A percentile compares a stretch with the other conserved stretches of the same genome.
phyloP scores from a whole-genome alignment of 2,888 invertebrate species.

The Byasa hedistus region DNA sequence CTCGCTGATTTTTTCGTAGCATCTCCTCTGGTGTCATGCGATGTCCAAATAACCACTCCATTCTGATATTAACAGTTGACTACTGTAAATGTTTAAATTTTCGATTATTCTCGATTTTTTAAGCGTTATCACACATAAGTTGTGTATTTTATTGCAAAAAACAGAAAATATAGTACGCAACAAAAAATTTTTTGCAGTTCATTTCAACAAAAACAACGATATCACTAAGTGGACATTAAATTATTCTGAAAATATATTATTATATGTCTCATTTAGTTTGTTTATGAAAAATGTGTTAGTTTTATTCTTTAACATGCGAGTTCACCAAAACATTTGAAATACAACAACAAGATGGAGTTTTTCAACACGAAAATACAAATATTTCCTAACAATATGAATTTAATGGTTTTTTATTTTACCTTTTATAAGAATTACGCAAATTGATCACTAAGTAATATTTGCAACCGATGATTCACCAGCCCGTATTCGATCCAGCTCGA shows the following conservation, averaged over 20 bases:
- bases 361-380: too few species aligned
- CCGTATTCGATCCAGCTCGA: conserved; percentile 1
- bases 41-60: conserved; percentile 98
- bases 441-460: conserved; percentile 10
- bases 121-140: neutral
- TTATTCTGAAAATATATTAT: neutral
- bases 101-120: neutral
- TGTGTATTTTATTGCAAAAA: neutral
- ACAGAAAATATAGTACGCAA: too few species aligned
- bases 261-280: neutral
- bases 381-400: neutral
- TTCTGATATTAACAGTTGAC: conserved; percentile 47
- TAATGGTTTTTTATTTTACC: neutral
- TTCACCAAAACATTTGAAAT: too few species aligned
- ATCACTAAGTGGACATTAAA: too few species aligned
- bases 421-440: neutral
- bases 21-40: conserved; percentile 98
- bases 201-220: too few species aligned
- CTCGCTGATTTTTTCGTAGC: conserved; percentile 98
- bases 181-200: too few species aligned
- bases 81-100: neutral
- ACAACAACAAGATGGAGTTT: too few species aligned
- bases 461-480: conserved; percentile 26
- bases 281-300: too few species aligned
- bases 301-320: too few species aligned